A percentile compares a stretch with the other conserved stretches of the same genome.
Evolutionary conservation across 2,797 vertebrate species (phyloP).

Genomic region (Ctenochaetus hawaiiensis): DNA sequence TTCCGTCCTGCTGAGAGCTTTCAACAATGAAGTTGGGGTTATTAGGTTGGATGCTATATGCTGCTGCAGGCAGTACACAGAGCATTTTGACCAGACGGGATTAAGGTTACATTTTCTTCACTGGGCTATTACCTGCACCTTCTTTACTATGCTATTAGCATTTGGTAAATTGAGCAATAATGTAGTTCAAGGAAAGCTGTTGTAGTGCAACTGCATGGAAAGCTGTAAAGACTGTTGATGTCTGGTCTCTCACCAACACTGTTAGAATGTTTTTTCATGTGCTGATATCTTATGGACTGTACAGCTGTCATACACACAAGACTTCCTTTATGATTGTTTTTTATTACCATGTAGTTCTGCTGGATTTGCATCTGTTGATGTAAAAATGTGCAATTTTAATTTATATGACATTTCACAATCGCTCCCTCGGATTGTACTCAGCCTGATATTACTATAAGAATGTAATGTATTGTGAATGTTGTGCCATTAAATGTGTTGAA

Average conservation of each 20-base stretch:
- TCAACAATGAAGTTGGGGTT: constrained; percentile 12
- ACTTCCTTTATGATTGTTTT: not conserved
- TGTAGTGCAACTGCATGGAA: not conserved
- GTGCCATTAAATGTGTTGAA: constrained; percentile 19
- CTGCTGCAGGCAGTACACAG: constrained; percentile 12
- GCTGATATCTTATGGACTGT: not conserved
- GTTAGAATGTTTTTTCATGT: constrained; percentile 23
- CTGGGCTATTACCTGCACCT: constrained; percentile 24
- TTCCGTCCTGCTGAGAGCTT: constrained; percentile 21
- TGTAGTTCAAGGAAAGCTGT: not conserved
- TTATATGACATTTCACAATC: constrained; percentile 19
- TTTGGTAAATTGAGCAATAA: constrained; percentile 4
- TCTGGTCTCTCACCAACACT: not conserved
- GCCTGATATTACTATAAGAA: constrained; percentile 25
- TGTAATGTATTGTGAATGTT: constrained; percentile 47
- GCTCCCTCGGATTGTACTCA: not conserved
- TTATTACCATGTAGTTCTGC: not conserved
- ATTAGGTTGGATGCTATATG: constrained; percentile 3
- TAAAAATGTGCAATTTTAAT: constrained; percentile 22
- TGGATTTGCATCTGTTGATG: constrained; percentile 48
- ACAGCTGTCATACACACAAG: not conserved
- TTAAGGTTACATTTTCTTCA: constrained; percentile 26
- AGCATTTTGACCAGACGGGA: constrained; percentile 25
- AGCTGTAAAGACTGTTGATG: constrained; percentile 7
- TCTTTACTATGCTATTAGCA: not conserved